These are phyloP conservation scores for Diarsia rubi DNA, from an alignment of 2,888 invertebrate genomes.

Conservation along the genomic window DNA sequence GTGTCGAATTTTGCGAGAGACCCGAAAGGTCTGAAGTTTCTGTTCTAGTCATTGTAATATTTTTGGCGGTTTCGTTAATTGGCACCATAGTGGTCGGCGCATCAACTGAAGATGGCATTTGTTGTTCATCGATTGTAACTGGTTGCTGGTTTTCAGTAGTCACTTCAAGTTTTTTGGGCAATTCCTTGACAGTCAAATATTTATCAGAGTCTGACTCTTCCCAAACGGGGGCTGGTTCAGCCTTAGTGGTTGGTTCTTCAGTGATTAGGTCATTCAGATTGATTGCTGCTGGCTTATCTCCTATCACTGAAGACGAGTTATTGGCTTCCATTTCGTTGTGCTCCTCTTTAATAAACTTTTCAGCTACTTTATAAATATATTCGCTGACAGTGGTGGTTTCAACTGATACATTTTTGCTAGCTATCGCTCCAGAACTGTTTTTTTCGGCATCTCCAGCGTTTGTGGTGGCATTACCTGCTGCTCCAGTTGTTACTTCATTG, in stretches of 20 bases:
- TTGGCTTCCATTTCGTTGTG: slow-evolving; percentile 38
- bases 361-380: slow-evolving; percentile 82
- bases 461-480: slow-evolving; percentile 10
- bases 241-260: slow-evolving; percentile 32
- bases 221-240: slow-evolving; percentile 85
- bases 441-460: slow-evolving; percentile 38
- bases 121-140: slow-evolving; percentile 56
- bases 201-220: slow-evolving; percentile 77
- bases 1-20: slow-evolving; percentile 74
- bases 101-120: slow-evolving; percentile 50
- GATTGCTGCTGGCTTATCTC: slow-evolving; percentile 34
- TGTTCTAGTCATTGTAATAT: slow-evolving; percentile 35
- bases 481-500: slow-evolving; percentile 59
- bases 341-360: slow-evolving; percentile 61
- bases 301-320: slow-evolving; percentile 26
- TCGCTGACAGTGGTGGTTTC: slow-evolving; percentile 83
- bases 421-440: slow-evolving; percentile 48
- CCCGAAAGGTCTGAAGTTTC: slow-evolving; percentile 44
- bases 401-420: slow-evolving; percentile 53
- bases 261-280: slow-evolving; percentile 15
- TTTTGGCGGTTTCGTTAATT: slow-evolving; percentile 40
- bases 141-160: slow-evolving; percentile 42
- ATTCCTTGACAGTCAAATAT: slow-evolving; percentile 68
- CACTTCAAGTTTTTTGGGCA: slow-evolving; percentile 54
- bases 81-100: slow-evolving; percentile 50